phyloP scores from a whole-genome alignment of 2,113 vertebrate species.

The Mus spicilegus region DNA sequence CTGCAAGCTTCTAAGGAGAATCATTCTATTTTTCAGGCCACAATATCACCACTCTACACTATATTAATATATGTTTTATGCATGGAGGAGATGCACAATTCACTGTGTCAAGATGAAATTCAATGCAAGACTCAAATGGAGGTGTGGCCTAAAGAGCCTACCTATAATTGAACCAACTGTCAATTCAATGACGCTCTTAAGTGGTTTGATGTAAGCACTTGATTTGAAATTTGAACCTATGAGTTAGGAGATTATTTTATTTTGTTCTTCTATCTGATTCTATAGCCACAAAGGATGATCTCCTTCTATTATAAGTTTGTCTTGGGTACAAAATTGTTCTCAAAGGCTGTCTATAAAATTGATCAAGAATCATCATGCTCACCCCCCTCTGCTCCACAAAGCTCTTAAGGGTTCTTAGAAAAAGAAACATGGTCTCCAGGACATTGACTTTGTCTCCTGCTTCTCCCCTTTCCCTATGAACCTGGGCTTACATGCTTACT shows the following conservation, averaged over 20 bases:
- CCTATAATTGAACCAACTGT: neutral
- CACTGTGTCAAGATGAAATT: neutral
- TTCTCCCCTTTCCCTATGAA: neutral
- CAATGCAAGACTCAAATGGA: neutral
- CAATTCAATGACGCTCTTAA: neutral
- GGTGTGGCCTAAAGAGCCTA: neutral
- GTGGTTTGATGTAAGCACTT: neutral
- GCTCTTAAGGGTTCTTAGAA: neutral
- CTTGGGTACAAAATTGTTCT: neutral
- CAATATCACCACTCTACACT: neutral
- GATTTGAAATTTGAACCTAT: neutral
- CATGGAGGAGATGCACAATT: neutral
- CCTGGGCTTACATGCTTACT: no score
- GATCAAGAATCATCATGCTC: neutral
- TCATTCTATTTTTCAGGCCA: conserved; percentile 11
- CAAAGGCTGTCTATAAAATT: neutral
- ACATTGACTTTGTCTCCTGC: neutral
- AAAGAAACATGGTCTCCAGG: neutral
- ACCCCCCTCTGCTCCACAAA: neutral
- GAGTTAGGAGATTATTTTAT: neutral
- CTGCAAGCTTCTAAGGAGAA: neutral
- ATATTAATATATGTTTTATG: neutral
- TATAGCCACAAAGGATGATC: neutral
- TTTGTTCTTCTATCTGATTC: neutral
- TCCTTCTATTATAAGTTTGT: neutral